Conservation (phyloP, 2,888 invertebrate genomes). For the Caenorhabditis sp. region DNA sequence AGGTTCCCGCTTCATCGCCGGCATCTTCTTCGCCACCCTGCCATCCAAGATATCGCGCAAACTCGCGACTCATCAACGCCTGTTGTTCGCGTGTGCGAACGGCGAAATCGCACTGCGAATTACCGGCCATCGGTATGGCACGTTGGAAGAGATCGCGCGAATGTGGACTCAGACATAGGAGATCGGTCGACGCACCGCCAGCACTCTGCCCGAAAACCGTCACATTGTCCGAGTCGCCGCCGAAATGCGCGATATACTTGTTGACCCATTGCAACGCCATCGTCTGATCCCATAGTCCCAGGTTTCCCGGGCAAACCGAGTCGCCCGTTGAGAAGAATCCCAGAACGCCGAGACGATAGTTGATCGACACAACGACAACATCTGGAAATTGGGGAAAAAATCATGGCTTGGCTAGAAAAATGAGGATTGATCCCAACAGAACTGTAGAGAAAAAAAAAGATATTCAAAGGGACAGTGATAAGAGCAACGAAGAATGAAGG, state of each 20-base stretch:
- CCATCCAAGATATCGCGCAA: neutral
- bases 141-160: slow-evolving; percentile 55
- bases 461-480: no score
- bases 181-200: slow-evolving; percentile 55
- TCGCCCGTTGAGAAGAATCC: slow-evolving; percentile 58
- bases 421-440: no score
- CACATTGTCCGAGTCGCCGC: slow-evolving; percentile 64
- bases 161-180: slow-evolving; percentile 53
- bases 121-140: slow-evolving; percentile 57
- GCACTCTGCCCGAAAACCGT: slow-evolving; percentile 68
- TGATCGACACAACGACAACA: slow-evolving; percentile 61
- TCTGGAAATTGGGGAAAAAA: slow-evolving; percentile 12
- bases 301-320: slow-evolving; percentile 53
- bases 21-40: slow-evolving; percentile 21
- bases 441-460: no score
- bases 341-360: slow-evolving; percentile 63
- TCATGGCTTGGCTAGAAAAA: slow-evolving; percentile 18
- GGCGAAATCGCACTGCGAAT: slow-evolving; percentile 44
- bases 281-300: slow-evolving; percentile 67
- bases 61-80: neutral
- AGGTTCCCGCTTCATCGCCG: no score
- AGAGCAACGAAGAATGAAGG: no score
- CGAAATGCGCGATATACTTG: slow-evolving; percentile 60
- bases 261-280: slow-evolving; percentile 66
- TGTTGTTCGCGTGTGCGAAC: neutral